Evolutionary conservation across 2,888 invertebrate species (phyloP).

Genomic region (Ennomos quercinarius): DNA sequence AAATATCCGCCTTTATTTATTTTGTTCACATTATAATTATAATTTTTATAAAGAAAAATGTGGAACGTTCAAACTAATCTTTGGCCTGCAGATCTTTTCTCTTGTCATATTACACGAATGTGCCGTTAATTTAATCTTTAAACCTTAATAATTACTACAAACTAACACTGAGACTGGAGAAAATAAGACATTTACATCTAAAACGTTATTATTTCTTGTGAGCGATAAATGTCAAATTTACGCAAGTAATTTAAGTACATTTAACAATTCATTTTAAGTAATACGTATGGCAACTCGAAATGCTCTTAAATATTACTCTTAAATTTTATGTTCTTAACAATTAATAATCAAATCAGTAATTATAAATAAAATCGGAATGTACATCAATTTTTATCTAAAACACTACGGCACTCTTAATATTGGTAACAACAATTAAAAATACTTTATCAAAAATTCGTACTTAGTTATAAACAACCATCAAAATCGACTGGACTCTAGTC

Average conservation of each 20-base stretch:
- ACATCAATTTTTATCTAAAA: constrained; percentile 55
- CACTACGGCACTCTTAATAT: constrained; percentile 60
- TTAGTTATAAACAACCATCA: constrained; percentile 60
- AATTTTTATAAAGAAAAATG: constrained; percentile 50
- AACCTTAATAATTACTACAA: constrained; percentile 38
- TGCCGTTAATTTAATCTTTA: constrained; percentile 52
- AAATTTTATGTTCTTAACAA: constrained; percentile 53
- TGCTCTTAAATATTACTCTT: constrained; percentile 56
- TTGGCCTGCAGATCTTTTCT: constrained; percentile 81
- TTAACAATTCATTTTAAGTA: constrained; percentile 56
- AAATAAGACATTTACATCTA: constrained; percentile 33
- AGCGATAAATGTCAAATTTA: constrained; percentile 27
- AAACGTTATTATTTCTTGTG: constrained; percentile 33
- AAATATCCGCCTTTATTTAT: constrained; percentile 54
- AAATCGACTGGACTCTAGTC: constrained; percentile 50
- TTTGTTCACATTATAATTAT: constrained; percentile 48
- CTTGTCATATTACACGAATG: constrained; percentile 63
- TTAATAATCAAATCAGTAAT: constrained; percentile 63
- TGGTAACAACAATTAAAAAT: constrained; percentile 79
- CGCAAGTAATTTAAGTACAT: constrained; percentile 76
- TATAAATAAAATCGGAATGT: constrained; percentile 65
- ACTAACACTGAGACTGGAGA: constrained; percentile 67
- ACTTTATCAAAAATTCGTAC: constrained; percentile 62
- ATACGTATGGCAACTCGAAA: constrained; percentile 78
- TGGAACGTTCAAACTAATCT: constrained; percentile 72